Percentiles rank a stretch among this genome's conserved stretches.
Conservation (phyloP, 2,888 invertebrate species). For the Chrysolina haemoptera region DNA sequence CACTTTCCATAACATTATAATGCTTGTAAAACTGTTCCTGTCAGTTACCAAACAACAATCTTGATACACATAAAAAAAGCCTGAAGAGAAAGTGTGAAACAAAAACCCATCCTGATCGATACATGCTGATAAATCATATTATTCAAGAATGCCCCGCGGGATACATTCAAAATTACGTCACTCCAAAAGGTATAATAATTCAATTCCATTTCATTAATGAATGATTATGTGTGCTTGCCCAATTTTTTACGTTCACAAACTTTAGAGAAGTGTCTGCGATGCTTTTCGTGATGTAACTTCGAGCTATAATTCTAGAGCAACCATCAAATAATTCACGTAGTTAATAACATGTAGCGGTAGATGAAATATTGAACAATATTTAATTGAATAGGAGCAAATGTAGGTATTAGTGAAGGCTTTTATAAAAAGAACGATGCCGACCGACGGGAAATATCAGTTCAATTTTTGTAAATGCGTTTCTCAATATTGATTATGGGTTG, state of each 20-base stretch:
- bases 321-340: background rate
- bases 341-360: constrained; percentile 4
- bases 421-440: background rate
- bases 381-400: background rate
- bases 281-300: constrained; percentile 10
- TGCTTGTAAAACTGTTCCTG: too few relatives aligned
- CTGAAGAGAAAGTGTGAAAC: constrained; percentile 17
- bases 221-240: constrained; percentile 25
- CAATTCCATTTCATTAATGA: constrained; percentile 32
- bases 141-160: constrained; percentile 27
- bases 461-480: background rate
- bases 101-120: background rate
- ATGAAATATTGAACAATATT: constrained; percentile 11
- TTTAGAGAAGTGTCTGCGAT: background rate
- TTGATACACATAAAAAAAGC: background rate
- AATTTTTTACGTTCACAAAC: constrained; percentile 20
- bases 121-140: constrained; percentile 28
- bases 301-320: background rate
- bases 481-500: background rate
- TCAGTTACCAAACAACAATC: background rate
- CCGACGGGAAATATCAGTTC: background rate
- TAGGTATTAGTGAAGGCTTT: constrained; percentile 1
- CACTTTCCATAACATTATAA: too few relatives aligned
- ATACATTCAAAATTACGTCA: constrained; percentile 32
- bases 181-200: constrained; percentile 28